Percentiles rank a stretch among this genome's conserved stretches.
phyloP scores from a whole-genome alignment of 2,888 invertebrate genomes.

The Molanna angustata region DNA sequence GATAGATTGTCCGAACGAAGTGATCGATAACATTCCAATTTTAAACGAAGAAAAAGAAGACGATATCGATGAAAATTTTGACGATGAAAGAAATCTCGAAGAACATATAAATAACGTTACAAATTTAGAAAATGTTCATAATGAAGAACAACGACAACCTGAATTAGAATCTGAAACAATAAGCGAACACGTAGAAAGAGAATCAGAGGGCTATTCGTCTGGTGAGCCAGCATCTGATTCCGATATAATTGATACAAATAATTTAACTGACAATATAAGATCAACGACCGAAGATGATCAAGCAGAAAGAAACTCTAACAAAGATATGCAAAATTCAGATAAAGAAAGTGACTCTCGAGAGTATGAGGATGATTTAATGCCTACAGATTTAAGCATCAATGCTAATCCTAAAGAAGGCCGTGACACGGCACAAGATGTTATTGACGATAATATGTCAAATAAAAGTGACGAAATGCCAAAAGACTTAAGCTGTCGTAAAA shows the following conservation, averaged over 20 bases:
- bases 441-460: conserved; percentile 44
- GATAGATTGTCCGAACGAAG: background rate
- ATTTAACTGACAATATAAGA: background rate
- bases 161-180: conserved; percentile 11
- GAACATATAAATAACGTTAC: background rate
- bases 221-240: conserved; percentile 16
- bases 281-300: conserved; percentile 31
- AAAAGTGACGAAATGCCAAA: conserved; percentile 58
- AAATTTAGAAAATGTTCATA: background rate
- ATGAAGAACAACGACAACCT: too few relatives aligned
- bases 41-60: background rate
- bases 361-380: conserved; percentile 46
- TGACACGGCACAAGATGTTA: conserved; percentile 32
- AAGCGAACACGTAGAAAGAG: conserved; percentile 1
- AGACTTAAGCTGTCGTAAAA: conserved; percentile 59
- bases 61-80: background rate
- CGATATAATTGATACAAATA: background rate
- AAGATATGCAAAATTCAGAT: conserved; percentile 29
- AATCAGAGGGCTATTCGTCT: conserved; percentile 18
- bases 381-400: conserved; percentile 55
- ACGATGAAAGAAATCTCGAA: background rate
- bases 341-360: conserved; percentile 33
- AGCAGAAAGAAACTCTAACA: conserved; percentile 11
- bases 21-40: background rate
- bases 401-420: conserved; percentile 37